phyloP scores from a whole-genome alignment of 1,140 invertebrate genomes.

The Ganaspis sp. region DNA sequence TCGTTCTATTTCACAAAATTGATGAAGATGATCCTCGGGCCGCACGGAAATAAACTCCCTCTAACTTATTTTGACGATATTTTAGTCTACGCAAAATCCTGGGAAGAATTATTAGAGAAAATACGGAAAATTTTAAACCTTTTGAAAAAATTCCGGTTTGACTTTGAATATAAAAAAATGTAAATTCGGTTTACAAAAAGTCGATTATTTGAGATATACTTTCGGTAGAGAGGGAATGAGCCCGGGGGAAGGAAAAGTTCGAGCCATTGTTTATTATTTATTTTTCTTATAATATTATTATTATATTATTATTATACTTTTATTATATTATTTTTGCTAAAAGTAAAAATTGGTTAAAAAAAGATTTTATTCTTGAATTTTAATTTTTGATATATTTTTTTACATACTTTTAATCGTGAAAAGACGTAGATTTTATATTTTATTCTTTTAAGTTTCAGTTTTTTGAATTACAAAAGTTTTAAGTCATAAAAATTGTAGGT shows the following conservation, averaged over 20 bases:
- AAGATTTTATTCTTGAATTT: too few relatives aligned
- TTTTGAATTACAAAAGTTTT: too few relatives aligned
- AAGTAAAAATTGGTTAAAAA: too few relatives aligned
- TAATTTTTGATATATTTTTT: too few relatives aligned
- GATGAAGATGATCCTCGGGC: not conserved
- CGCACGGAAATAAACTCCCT: not conserved
- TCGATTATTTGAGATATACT: not conserved
- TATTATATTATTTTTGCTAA: too few relatives aligned
- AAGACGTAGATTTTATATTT: too few relatives aligned
- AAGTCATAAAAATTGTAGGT: too few relatives aligned
- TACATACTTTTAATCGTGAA: too few relatives aligned
- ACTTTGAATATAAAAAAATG: conserved; percentile 38
- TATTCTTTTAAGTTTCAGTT: too few relatives aligned
- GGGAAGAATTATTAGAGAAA: conserved; percentile 43
- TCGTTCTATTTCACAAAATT: not conserved
- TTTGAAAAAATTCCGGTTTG: conserved; percentile 23
- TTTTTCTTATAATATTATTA: too few relatives aligned
- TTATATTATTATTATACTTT: too few relatives aligned
- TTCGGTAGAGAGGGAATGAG: not conserved
- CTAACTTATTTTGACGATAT: conserved; percentile 46
- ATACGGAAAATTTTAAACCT: conserved; percentile 46
- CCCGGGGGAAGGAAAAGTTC: not conserved
- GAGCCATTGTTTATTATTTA: too few relatives aligned
- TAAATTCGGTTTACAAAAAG: not conserved
- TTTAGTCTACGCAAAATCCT: conserved; percentile 46